phyloP scores from a whole-genome alignment of 2,797 vertebrate species.

The Nothura maculosa region DNA sequence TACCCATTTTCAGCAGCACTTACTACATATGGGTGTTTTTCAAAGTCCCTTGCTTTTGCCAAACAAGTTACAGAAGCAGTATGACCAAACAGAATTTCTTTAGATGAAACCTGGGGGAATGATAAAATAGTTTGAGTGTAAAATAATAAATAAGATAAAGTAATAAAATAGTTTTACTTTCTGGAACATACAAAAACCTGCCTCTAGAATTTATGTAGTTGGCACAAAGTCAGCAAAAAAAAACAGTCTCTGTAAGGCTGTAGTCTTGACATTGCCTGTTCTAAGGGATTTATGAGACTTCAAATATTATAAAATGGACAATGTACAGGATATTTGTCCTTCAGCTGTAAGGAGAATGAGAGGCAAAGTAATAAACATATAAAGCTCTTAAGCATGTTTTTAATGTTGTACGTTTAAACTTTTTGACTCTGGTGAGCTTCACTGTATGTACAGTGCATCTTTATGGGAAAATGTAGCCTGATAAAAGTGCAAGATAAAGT shows the following conservation, averaged over 20 bases:
- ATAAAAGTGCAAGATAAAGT: neutral
- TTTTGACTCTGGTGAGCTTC: neutral
- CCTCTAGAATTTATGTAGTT: neutral
- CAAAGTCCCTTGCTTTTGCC: conserved; percentile 85
- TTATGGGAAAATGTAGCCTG: neutral
- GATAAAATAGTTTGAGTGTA: conserved; percentile 7
- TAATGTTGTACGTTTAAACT: neutral
- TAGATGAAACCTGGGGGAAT: conserved; percentile 81
- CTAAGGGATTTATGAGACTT: neutral
- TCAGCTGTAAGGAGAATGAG: neutral
- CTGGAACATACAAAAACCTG: neutral
- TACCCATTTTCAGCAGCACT: conserved; percentile 86
- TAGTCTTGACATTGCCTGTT: neutral
- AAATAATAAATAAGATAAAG: neutral
- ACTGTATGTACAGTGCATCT: neutral
- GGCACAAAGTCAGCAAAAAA: neutral
- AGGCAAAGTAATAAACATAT: neutral
- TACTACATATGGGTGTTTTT: conserved; percentile 83
- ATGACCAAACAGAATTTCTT: conserved; percentile 84
- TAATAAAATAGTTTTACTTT: conserved; percentile 3
- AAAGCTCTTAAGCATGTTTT: neutral
- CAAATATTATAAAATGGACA: neutral
- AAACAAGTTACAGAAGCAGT: conserved; percentile 82
- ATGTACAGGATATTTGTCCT: neutral
- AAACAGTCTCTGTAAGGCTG: neutral